Evolutionary conservation across 2,888 invertebrate genomes (phyloP), one percentile per base, ranked within the genome.

Genomic region (Molanna angustata): DNA sequence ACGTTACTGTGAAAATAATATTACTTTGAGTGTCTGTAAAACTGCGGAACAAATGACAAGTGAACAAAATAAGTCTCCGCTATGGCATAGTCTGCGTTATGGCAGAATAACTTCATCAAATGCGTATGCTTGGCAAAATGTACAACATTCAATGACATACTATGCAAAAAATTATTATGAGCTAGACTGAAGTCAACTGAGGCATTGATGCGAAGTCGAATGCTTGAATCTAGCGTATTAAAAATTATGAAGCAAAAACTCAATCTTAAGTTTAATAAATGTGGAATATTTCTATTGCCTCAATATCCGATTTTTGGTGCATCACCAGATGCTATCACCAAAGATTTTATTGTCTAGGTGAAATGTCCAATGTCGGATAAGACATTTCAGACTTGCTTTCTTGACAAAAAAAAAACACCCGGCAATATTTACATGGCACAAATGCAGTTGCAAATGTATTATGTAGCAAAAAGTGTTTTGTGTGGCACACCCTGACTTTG

Each of bases 221-320:
- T 14, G 14, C 40, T 40, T 17, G 40, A 40, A 19, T 21, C 32
- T 4, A 27, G 39, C 19, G 39, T 47, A 21, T 27, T 47, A n/a
- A 22, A 47, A 22, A 20, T 22, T 19, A 18, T 39, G 17, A 17
- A 39, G 17, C 3, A 14, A n/a, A 37, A 14, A 13, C 11, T 20
- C 2, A 35, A 20, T 1, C 4, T 14, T 22, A 39, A 47, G 27
- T 21, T 47, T 20, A 47, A 39, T 32, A 47, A 39, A 21, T 47
- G 39, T 47, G 47, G 47, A 9, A 18, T 47, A 2, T 9, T 6
- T 21, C 14, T 37, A 21, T 7, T n/a, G 22, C 33, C 33, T 2
- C 13, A 44, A 27, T 13, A 27, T 3, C 22, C 44, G 6, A 44
- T 44, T 44, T 22, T 44, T 44, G 44, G 44, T 44, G 44, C 44